Evolutionary conservation across 2,888 invertebrate genomes (phyloP), one percentile per base, ranked within the genome.

Genomic region (Ophonus ardosiacus): DNA sequence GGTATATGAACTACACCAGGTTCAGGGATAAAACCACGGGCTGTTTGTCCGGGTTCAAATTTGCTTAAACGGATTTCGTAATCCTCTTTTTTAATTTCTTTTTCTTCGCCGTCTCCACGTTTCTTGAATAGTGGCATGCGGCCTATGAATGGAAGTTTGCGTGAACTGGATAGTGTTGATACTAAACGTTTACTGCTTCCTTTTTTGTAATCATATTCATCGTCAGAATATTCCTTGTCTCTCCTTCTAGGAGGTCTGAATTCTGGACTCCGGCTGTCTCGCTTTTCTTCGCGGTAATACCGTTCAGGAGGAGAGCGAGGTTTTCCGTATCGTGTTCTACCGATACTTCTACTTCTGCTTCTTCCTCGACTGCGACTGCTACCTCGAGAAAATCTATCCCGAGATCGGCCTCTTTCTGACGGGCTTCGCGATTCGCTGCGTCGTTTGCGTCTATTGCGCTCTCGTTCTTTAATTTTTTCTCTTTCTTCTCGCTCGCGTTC

Each of bases 61-160:
- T 91, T 86, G 1, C 91, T 91, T 83, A 88, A 88, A 10, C 91
- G 86, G 15, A 89, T 88, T 84, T 91, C 91, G 86, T 91, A 91
- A 79, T 91, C 90, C 85, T 91, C 91, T 86, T 91, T 93, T 87
- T 93, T 93, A 4, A 93, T 92, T 87, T 94, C 93, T 90, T 93
- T 92, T 87, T 93, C 92, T 86, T 92, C 91, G 92, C 90, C 87
- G 92, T 92, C 86, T 89, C 89, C 86, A 90, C 88, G 68, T 89
- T 93, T 88, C 88, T 95, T 96, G 89, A 96, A 96, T 10, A 97
- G 93, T 0, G 97, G 97, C 95, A 97, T 95, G 90, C 96, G 94
- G 87, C 97, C 97, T 87, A 97, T 97, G 88, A 97, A 97, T 0
- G 97, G 97, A 89, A 97, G 92, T 90, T 96, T 96, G 2, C 57